Evolutionary conservation across 64 coral and sea anemone genomes (phyloP).

Genomic region (Stichodactyla mertensii): DNA sequence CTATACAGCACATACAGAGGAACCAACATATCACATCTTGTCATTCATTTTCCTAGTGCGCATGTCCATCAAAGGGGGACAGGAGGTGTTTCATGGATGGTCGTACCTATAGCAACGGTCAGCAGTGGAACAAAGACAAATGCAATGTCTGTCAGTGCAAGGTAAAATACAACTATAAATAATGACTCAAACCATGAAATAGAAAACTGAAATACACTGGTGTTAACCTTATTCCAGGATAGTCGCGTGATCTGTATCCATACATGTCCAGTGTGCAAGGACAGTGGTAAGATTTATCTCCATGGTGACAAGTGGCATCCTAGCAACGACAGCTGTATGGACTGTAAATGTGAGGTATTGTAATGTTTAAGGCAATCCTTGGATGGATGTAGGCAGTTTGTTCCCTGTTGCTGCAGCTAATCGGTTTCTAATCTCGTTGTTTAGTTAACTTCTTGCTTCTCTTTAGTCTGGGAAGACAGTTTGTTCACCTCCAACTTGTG

Average conservation of each 20-base stretch:
- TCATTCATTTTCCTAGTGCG: constrained; percentile 21
- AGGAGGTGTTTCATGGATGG: constrained; percentile 68
- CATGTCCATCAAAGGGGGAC: constrained; percentile 39
- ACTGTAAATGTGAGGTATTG: constrained; percentile 56
- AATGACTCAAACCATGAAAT: not conserved
- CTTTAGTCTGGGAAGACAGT: constrained; percentile 15
- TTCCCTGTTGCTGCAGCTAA: not conserved
- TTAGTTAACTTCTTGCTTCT: not conserved
- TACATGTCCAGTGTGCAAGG: constrained; percentile 45
- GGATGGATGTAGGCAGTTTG: no score
- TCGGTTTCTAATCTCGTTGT: not conserved
- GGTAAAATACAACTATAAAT: constrained; percentile 26
- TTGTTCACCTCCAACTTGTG: constrained; percentile 34
- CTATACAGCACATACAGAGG: not conserved
- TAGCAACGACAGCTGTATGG: constrained; percentile 39
- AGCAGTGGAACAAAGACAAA: constrained; percentile 64
- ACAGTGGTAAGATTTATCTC: constrained; percentile 36
- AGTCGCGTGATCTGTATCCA: constrained; percentile 38
- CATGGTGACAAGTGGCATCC: constrained; percentile 60
- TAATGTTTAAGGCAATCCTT: not conserved
- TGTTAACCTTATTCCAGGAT: constrained; percentile 7
- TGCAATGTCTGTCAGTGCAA: constrained; percentile 65
- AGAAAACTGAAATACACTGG: not conserved
- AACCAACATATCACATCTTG: not conserved
- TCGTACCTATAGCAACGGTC: constrained; percentile 38